Evolutionary conservation across 2,797 vertebrate genomes (phyloP).

Genomic region (Limnodromus scolopaceus): DNA sequence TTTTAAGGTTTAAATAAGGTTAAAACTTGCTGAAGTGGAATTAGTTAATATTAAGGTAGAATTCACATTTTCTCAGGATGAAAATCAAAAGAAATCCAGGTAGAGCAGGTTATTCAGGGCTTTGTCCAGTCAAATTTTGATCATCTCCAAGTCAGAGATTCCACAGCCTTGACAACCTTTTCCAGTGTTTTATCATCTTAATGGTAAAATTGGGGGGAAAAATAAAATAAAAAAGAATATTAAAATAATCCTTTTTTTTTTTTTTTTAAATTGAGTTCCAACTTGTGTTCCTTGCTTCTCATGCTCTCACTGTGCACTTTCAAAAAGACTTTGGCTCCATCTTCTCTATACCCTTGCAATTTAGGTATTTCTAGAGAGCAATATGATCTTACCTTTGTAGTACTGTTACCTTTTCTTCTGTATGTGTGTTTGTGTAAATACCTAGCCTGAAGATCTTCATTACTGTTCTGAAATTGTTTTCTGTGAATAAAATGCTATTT

Average conservation of each 20-base stretch:
- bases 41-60: not conserved
- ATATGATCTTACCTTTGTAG: not conserved
- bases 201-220: not conserved
- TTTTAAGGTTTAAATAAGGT: not conserved
- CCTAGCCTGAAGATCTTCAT: not conserved
- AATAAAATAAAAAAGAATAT: no score
- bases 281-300: not conserved
- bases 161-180: not conserved
- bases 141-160: not conserved
- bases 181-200: not conserved
- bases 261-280: not conserved
- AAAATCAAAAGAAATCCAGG: not conserved
- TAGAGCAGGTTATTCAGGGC: not conserved
- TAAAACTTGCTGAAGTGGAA: not conserved
- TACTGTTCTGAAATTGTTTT: not conserved
- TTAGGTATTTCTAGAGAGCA: not conserved
- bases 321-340: not conserved
- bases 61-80: not conserved
- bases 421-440: not conserved
- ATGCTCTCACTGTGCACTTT: not conserved
- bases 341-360: not conserved
- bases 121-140: accelerated
- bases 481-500: not conserved
- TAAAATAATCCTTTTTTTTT: no score
- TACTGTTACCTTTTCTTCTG: not conserved